Evolutionary conservation across 1,140 invertebrate species (phyloP).

Genomic region (Bilobella aurantiaca): DNA sequence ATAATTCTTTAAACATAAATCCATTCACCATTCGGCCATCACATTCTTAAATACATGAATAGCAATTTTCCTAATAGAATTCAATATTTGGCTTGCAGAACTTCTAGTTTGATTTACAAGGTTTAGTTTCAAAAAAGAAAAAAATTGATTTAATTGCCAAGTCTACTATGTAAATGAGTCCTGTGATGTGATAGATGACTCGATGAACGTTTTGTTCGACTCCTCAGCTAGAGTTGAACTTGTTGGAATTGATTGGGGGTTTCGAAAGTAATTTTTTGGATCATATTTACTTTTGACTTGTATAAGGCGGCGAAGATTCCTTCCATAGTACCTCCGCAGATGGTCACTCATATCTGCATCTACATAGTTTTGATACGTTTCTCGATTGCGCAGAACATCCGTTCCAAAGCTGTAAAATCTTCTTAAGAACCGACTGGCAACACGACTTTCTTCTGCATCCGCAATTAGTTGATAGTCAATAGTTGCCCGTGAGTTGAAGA

Average conservation of each 20-base stretch:
- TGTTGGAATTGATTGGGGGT: conserved; percentile 13
- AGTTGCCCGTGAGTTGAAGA: neutral
- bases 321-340: neutral
- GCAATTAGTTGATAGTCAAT: neutral
- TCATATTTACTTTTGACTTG: conserved; percentile 14
- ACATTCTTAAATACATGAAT: no score
- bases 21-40: no score
- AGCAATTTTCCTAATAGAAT: no score
- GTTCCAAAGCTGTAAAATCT: neutral
- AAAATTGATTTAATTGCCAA: no score
- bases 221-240: conserved; percentile 12
- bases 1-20: no score
- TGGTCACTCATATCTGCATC: neutral
- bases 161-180: no score
- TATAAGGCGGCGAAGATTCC: neutral
- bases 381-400: neutral
- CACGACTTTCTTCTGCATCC: neutral
- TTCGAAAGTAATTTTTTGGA: neutral
- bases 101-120: no score
- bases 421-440: neutral
- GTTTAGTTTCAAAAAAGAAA: no score
- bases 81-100: no score
- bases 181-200: no score
- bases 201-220: no score
- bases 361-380: neutral